Base-by-base conservation (phyloP, 1,140 invertebrate species). In the Hypsibius dujardini region DNA sequence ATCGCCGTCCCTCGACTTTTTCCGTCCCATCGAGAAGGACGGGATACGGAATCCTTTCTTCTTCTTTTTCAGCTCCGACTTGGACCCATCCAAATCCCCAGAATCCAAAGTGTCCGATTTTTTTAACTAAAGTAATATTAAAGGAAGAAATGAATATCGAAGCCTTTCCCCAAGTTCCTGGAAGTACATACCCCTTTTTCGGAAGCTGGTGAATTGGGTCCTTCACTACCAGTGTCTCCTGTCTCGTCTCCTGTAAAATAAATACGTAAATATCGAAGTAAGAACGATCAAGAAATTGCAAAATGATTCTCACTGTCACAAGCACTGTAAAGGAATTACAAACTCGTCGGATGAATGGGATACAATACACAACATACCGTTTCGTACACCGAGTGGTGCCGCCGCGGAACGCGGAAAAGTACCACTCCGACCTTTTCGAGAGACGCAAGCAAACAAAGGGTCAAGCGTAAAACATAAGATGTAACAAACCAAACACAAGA, bases 11-110 rank as follows among this genome's bases (percentile, higher is more conserved):
- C 79, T 76, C 74, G 78, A 77, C 40, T 75, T 76, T 74, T 79
- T 79, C 74, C 78, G 79, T 62, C 74, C 76, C 75, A 78, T 78
- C 70, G 77, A 78, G 74, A 80, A 80, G 47, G 78, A 79, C 69
- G 78, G 79, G 75, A 79, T 79, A 71, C 78, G 76, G 74, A 80
- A 79, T 73, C 79, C 79, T 74, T 77, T 78, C 75, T 79, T 79
- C 75, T 80, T 77, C 73, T 76, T 79, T 70, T 78, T 76, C 73
- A 78, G 77, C 7, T 56, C 50, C 15, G 78, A 76, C 73, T 79
- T 79, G 2, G 75, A 74, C 50, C 77, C 76, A 14, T 67, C 62
- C 42, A 67, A 45, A 12, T 67, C 62, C 12, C 62, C 62, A 3
- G 78, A 79, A 12, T 72, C 74, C 62, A 67, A 45, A 40, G 77